Evolutionary conservation across 2,113 vertebrate genomes (phyloP), one percentile per base, ranked within the genome.

Genomic region (Heterocephalus glaber): DNA sequence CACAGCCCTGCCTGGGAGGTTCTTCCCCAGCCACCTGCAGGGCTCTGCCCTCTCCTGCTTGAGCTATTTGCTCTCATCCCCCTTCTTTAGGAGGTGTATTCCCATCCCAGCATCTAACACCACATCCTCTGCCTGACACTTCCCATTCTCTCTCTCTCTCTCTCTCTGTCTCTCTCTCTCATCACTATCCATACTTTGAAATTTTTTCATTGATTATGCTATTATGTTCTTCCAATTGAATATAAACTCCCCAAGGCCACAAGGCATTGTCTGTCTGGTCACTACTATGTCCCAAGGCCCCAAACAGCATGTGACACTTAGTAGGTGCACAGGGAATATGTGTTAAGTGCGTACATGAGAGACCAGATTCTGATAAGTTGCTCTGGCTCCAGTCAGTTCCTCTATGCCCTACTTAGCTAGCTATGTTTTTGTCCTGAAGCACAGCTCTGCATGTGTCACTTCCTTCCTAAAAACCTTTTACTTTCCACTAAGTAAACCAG

Each of bases 401-500:
- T 47, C 60, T 74, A 2, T 56, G 17, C 1, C 79, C 68, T 68
- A 8, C 76, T 28, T 68, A 56, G 35, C 49, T 61, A 26, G 44
- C 7, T 89, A 41, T 44, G 24, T 49, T 66, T 93, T 77, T 38
- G 47, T 77, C 52, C 54, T 4, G 5, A 60, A 63, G 54, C 24
- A 38, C 26, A 89, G 17, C 14, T 56, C 44, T 81, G 17, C 41
- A 70, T 66, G 6, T 47, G 38, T 10, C 52, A 41, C 8, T 22
- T 44, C 19, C 6, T 90, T 94, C 38, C 54, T 81, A 24, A 89
- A 58, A 89, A 6, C 22, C 74, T 38, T 83, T 68, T 89, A 49
- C 61, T 80, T 86, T 41, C 74, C 54, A 60, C 44, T 56, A 63
- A 88, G 44, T 76, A 76, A 84, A 56, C 66, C 66, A 9, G 35